Conservation (phyloP, 2,797 vertebrate genomes). For the Florisuga fusca region DNA sequence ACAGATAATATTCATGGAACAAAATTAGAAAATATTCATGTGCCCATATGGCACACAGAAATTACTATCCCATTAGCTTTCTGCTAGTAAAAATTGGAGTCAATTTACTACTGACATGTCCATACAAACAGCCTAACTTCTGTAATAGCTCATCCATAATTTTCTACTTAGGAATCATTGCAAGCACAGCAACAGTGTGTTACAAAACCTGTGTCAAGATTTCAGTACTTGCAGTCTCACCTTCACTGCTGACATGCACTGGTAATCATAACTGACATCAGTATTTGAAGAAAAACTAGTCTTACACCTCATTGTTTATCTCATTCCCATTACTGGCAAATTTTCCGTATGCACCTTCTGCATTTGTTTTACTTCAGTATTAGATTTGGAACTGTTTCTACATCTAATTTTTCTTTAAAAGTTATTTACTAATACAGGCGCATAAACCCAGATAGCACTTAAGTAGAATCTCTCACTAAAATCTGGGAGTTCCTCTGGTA, state of each 20-base stretch:
- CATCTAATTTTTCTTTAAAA: conserved; percentile 33
- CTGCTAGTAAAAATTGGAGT: conserved; percentile 55
- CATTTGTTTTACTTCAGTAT: conserved; percentile 44
- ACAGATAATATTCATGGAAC: conserved; percentile 43
- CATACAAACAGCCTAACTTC: not conserved
- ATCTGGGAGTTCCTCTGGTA: not conserved
- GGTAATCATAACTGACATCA: conserved; percentile 4
- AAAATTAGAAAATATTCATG: conserved; percentile 71
- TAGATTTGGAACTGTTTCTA: conserved; percentile 33
- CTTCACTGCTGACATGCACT: not conserved
- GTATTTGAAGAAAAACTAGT: conserved; percentile 2
- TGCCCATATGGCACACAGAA: conserved; percentile 64
- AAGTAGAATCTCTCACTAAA: not conserved
- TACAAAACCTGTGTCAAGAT: not conserved
- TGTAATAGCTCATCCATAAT: not conserved
- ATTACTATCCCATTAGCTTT: conserved; percentile 68
- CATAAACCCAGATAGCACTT: not conserved
- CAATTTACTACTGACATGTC: conserved; percentile 50
- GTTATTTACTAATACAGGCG: not conserved
- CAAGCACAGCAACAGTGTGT: not conserved
- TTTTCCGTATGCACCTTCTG: conserved; percentile 37
- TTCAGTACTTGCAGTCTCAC: not conserved
- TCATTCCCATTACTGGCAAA: not conserved
- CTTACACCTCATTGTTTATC: conserved; percentile 46
- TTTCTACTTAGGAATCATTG: not conserved